Evolutionary conservation across 2,797 vertebrate genomes (phyloP).

Genomic region (Carduelis carduelis): DNA sequence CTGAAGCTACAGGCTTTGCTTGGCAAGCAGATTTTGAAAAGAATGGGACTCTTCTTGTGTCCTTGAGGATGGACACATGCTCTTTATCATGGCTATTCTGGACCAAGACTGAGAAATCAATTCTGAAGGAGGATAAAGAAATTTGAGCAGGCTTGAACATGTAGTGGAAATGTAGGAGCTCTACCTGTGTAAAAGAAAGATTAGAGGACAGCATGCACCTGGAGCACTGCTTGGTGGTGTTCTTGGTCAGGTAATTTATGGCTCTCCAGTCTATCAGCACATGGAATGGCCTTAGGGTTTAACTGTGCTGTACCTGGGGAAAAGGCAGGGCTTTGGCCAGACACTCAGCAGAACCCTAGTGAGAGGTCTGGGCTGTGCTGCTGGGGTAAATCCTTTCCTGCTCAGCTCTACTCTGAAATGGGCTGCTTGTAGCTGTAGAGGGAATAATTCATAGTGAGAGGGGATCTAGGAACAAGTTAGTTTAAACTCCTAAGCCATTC

Average conservation of each 20-base stretch:
- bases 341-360: neutral
- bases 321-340: neutral
- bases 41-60: neutral
- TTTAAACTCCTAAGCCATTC: neutral
- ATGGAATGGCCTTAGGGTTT: neutral
- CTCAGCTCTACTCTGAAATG: neutral
- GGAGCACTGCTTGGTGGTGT: neutral
- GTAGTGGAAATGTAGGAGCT: neutral
- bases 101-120: neutral
- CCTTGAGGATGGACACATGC: neutral
- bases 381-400: neutral
- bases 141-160: neutral
- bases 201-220: neutral
- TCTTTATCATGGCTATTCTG: neutral
- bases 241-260: neutral
- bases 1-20: constrained; percentile 13
- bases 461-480: neutral
- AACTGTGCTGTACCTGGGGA: neutral
- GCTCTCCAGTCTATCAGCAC: neutral
- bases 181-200: neutral
- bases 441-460: neutral
- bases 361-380: neutral
- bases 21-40: constrained; percentile 5
- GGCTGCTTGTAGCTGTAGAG: neutral
- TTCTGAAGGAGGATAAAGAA: neutral